Conservation (phyloP, 1,140 invertebrate species). For the Diachasmimorpha longicaudata region DNA sequence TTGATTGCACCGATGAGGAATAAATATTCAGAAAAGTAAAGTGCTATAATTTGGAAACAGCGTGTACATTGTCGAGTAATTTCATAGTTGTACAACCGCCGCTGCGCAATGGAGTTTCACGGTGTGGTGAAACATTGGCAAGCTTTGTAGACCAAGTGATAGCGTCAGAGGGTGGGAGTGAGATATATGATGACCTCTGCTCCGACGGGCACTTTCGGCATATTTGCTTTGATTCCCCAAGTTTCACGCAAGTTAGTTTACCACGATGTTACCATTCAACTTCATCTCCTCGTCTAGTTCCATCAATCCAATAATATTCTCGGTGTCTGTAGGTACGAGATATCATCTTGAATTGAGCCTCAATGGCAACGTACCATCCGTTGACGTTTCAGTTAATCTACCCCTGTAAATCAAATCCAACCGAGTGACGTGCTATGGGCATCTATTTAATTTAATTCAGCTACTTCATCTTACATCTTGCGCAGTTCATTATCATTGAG, state of each 20-base stretch:
- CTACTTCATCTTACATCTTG: not conserved
- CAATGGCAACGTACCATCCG: not conserved
- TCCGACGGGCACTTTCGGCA: slow-evolving; percentile 41
- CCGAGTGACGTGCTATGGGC: not conserved
- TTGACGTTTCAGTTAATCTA: slow-evolving; percentile 18
- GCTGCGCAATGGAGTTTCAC: slow-evolving; percentile 42
- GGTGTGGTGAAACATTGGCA: slow-evolving; percentile 31
- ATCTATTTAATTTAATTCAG: slow-evolving; percentile 10
- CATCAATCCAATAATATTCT: slow-evolving; percentile 29
- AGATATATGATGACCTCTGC: slow-evolving; percentile 35
- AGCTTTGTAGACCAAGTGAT: slow-evolving; percentile 7
- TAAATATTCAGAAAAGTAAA: too few relatives aligned
- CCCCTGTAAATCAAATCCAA: not conserved
- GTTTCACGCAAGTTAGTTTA: slow-evolving; percentile 51
- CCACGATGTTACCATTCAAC: slow-evolving; percentile 17
- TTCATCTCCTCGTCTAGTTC: slow-evolving; percentile 28
- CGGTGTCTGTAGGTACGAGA: not conserved
- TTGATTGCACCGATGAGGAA: not conserved
- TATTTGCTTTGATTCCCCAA: slow-evolving; percentile 52
- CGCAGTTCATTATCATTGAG: not conserved
- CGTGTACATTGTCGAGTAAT: slow-evolving; percentile 13
- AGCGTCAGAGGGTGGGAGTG: not conserved
- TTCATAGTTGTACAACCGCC: slow-evolving; percentile 7
- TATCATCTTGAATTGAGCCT: not conserved
- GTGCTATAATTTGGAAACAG: slow-evolving; percentile 22